Evolutionary conservation across 2,797 vertebrate genomes (phyloP).

Genomic region (Spondyliosoma cantharus): DNA sequence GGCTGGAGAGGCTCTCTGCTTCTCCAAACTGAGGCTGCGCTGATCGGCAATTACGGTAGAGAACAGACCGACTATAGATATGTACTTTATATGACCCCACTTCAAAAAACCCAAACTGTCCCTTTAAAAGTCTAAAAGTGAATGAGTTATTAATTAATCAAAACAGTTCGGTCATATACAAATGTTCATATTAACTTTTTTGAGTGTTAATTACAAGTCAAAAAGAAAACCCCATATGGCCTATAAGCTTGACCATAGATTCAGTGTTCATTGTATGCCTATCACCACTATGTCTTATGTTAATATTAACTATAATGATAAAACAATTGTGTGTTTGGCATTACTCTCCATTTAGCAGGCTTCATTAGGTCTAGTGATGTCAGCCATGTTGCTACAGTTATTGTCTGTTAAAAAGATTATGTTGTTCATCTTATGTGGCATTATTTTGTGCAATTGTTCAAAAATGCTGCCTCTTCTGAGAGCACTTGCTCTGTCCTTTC

Average conservation of each 20-base stretch:
- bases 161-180: background rate
- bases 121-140: background rate
- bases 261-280: background rate
- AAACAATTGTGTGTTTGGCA: background rate
- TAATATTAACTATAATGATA: constrained; percentile 15
- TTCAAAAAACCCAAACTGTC: too few relatives aligned
- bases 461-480: background rate
- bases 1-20: too few relatives aligned
- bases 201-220: background rate
- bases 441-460: background rate
- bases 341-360: constrained; percentile 11
- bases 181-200: background rate
- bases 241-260: background rate
- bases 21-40: too few relatives aligned
- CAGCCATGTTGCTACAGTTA: background rate
- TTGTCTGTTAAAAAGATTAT: constrained; percentile 21
- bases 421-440: constrained; percentile 8
- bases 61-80: too few relatives aligned
- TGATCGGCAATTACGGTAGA: too few relatives aligned
- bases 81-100: too few relatives aligned
- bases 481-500: background rate
- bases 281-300: constrained; percentile 1
- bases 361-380: constrained; percentile 22
- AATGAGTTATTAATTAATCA: background rate
- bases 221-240: background rate